Base-by-base conservation (phyloP, 2,888 invertebrate species). In the Plusia festucae region DNA sequence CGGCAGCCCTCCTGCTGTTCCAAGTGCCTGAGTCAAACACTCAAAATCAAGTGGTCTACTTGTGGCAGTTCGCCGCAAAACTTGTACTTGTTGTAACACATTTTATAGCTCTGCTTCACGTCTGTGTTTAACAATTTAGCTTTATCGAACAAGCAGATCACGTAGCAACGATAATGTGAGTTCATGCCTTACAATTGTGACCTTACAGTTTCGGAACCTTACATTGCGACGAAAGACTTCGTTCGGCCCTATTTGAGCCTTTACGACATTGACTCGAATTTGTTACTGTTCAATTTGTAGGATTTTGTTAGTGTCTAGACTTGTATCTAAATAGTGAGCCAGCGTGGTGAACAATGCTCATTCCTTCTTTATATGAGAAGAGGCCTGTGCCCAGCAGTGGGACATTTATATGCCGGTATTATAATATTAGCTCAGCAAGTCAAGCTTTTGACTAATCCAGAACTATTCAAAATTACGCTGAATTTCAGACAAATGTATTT, bases 81-180 rank as follows among this genome's bases (percentile, higher is more conserved):
- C 70, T 71, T 67, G 51, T 70, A 71, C 57, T 71, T 51, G 70
- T 68, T 60, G 63, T 69, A 68, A 65, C 65, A 64, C 63, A 67
- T 66, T 73, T 76, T 81, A 78, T 78, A 68, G 67, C 69, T 65
- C 40, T 61, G 58, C 22, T 64, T 70, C 56, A 66, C 49, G 67
- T 78, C 70, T 77, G 82, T 81, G 78, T 81, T 85, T 72, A 80
- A 82, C 82, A 81, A 79, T 82, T 79, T 79, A 77, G 76, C 70
- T 78, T 78, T 78, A 83, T 86, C 82, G 73, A 74, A 79, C 69
- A 85, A 81, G 73, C 88, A 65, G 68, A 82, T 87, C 90, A 90
- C 90, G 89, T 89, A 80, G 63, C 70, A 57, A 70, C 81, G 74
- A 87, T 87, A 85, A 85, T 78, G 81, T 79, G 81, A 72, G 78